Conservation (phyloP, 2,113 vertebrate genomes). For the Eublepharis macularius region DNA sequence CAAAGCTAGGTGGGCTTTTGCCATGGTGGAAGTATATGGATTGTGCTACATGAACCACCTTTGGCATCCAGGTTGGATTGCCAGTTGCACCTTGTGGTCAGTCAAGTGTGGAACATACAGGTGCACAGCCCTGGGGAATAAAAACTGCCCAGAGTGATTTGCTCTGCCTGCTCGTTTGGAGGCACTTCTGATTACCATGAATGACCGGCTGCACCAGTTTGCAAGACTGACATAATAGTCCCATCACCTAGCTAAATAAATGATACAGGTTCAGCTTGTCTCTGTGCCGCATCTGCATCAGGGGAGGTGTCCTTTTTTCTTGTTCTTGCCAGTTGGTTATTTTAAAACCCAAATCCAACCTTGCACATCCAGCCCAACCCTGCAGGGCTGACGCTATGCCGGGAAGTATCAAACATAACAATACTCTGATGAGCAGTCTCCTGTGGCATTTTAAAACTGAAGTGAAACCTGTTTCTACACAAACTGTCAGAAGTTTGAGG, state of each 20-base stretch:
- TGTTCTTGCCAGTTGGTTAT: slow-evolving; percentile 20
- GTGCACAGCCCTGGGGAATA: background rate
- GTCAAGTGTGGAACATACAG: background rate
- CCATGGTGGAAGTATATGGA: background rate
- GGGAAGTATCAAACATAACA: slow-evolving; percentile 38
- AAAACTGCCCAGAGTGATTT: background rate
- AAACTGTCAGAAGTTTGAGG: slow-evolving; percentile 49
- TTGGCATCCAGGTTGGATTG: background rate
- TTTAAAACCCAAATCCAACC: slow-evolving; percentile 40
- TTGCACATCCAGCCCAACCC: background rate
- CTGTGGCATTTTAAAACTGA: slow-evolving; percentile 22
- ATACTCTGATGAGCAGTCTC: slow-evolving; percentile 60
- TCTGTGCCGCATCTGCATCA: background rate
- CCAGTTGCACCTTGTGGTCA: background rate
- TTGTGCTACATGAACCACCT: background rate
- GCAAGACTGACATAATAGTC: background rate
- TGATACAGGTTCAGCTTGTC: background rate
- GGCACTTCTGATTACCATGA: background rate
- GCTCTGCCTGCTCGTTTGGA: background rate
- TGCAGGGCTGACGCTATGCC: slow-evolving; percentile 12
- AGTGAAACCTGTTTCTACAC: slow-evolving; percentile 48
- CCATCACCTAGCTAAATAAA: background rate
- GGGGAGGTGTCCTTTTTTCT: slow-evolving; percentile 24
- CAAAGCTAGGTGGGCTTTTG: background rate
- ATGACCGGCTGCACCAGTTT: background rate